phyloP scores from a whole-genome alignment of 2,113 vertebrate species.

The Gnathonemus echidnorhynchus region DNA sequence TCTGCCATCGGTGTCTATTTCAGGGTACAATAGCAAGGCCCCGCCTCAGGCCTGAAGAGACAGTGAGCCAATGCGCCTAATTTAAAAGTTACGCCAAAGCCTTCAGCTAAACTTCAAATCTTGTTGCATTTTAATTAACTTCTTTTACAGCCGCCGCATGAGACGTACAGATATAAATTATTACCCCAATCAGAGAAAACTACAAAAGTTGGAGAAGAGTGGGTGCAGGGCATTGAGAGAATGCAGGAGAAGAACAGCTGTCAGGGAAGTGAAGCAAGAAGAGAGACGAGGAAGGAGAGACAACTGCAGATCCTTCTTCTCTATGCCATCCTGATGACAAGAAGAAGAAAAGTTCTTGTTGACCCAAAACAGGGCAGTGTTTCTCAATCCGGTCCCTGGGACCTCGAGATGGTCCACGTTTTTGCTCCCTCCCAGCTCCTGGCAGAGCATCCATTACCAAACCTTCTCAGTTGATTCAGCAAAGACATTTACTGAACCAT shows the following conservation, averaged over 20 bases:
- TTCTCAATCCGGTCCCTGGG: background rate
- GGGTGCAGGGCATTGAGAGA: background rate
- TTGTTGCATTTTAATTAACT: background rate
- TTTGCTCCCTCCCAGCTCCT: background rate
- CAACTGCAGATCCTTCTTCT: background rate
- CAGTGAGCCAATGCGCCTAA: background rate
- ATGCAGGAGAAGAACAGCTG: background rate
- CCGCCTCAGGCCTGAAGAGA: background rate
- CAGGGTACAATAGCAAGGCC: background rate
- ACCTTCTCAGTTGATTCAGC: background rate
- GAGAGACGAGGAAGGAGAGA: background rate
- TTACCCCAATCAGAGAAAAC: background rate
- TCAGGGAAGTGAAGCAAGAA: background rate
- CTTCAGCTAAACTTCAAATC: background rate
- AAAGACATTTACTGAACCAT: background rate
- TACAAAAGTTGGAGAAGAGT: background rate
- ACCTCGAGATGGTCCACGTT: background rate
- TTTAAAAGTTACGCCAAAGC: background rate
- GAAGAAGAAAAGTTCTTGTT: background rate
- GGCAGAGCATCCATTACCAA: background rate
- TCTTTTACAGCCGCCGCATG: background rate
- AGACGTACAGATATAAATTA: background rate
- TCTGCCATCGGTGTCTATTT: background rate
- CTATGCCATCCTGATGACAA: background rate
- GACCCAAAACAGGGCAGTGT: background rate